These are phyloP conservation scores for Isoperla grammatica DNA, from an alignment of 2,888 invertebrate species.

Conservation along the genomic window DNA sequence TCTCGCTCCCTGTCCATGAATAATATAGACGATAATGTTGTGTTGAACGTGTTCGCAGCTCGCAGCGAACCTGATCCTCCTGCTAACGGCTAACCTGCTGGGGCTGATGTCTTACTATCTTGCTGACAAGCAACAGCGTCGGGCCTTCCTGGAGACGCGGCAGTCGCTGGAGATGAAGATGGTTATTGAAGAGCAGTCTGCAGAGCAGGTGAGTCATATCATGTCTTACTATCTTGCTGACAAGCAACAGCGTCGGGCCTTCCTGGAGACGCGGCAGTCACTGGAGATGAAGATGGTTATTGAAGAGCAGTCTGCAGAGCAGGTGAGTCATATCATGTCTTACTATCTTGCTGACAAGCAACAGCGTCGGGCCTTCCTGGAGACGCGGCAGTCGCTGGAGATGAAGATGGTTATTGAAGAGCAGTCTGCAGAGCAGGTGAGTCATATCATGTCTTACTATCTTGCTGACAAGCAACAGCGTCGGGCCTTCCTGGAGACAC, in stretches of 20 bases:
- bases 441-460: conserved; percentile 53
- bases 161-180: conserved; percentile 87
- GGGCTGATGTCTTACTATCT: conserved; percentile 68
- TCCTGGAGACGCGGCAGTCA: conserved; percentile 85
- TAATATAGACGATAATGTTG: too few species aligned
- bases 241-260: conserved; percentile 80
- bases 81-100: conserved; percentile 66
- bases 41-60: conserved; percentile 49
- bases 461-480: conserved; percentile 82
- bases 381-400: conserved; percentile 85
- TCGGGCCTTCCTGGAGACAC: conserved; percentile 82
- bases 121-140: conserved; percentile 79
- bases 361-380: conserved; percentile 81
- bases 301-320: conserved; percentile 89
- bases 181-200: conserved; percentile 88
- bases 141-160: conserved; percentile 84
- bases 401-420: conserved; percentile 91
- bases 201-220: conserved; percentile 65
- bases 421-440: conserved; percentile 86
- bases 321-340: conserved; percentile 57
- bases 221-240: conserved; percentile 71
- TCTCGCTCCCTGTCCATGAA: too few species aligned
- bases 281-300: conserved; percentile 87
- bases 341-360: conserved; percentile 76
- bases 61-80: conserved; percentile 62